Evolutionary conservation across 2,888 invertebrate genomes (phyloP), one percentile per base, ranked within the genome.

Genomic region (Cantharis nigra): DNA sequence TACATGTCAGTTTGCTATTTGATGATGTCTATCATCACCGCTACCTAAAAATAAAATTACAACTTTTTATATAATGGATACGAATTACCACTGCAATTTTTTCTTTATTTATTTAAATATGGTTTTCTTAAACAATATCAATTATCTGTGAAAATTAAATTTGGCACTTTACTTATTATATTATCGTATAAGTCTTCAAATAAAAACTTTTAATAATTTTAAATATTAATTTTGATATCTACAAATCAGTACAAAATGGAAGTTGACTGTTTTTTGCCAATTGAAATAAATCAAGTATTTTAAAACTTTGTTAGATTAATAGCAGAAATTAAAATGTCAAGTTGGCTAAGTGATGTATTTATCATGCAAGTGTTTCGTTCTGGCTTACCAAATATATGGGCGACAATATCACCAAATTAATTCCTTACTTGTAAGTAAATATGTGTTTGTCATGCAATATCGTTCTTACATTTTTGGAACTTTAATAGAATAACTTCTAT

Each of bases 321-420:
- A 23, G 26, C 13, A 23, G 18, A 23, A 67, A 26, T 67, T 67
- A 26, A 67, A 23, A 67, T 67, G 65, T 67, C 23, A 67, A 67
- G 23, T 67, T 11, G 13, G 23, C n/a, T 76, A 76, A 69, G 72
- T 76, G 69, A 69, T 72, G 63, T 67, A 67, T 72, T 72, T 76
- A 69, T 63, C 65, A 67, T 23, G 26, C 20, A 26, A 26, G 65
- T 63, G 49, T 76, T 75, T 75, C 33, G 71, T 75, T 65, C 71
- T 71, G 62, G 65, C 62, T 49, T 75, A 26, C 30, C 63, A 72
- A 14, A 72, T 63, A n/a, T 67, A 23, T 72, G 70, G 72, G 76
- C 72, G 76, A 72, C 71, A 69, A 62, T 76, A 64, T 76, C 63
- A 9, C n/a, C 69, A 71, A 75, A 75, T 71, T 75, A 62, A 28